Evolutionary conservation across 2,888 invertebrate genomes (phyloP).

Genomic region (Troides oblongomaculatus): DNA sequence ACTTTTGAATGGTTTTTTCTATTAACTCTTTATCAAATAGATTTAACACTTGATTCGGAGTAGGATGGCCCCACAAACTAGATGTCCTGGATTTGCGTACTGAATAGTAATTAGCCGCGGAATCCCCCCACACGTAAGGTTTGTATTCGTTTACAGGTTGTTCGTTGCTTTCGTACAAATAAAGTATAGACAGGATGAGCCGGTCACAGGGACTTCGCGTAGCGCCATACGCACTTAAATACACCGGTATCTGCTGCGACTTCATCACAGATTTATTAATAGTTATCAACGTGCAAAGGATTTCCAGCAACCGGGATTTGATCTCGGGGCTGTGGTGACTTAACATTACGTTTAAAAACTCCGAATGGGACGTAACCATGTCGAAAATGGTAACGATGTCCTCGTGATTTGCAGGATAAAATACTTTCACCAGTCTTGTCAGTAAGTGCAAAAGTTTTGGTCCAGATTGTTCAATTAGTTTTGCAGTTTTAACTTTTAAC

Average conservation of each 20-base stretch:
- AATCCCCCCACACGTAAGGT: constrained; percentile 91
- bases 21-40: constrained; percentile 84
- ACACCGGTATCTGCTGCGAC: constrained; percentile 85
- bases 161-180: constrained; percentile 84
- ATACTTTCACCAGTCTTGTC: constrained; percentile 76
- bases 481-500: constrained; percentile 69
- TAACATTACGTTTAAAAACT: constrained; percentile 85
- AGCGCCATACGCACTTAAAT: constrained; percentile 89
- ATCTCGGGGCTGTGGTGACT: constrained; percentile 69
- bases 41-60: constrained; percentile 85
- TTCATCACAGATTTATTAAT: constrained; percentile 84
- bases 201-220: constrained; percentile 85
- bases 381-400: constrained; percentile 82
- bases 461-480: constrained; percentile 54
- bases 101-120: constrained; percentile 88
- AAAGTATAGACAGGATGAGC: constrained; percentile 83
- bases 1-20: constrained; percentile 84
- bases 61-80: constrained; percentile 85
- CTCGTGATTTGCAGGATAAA: constrained; percentile 73
- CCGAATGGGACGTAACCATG: constrained; percentile 88
- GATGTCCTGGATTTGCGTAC: constrained; percentile 77
- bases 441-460: constrained; percentile 78
- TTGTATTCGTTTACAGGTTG: constrained; percentile 83
- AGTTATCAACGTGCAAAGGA: constrained; percentile 82
- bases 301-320: constrained; percentile 82